These are phyloP conservation scores for Hylaeus volcanicus DNA, from an alignment of 1,140 invertebrate genomes.

Conservation along the genomic window DNA sequence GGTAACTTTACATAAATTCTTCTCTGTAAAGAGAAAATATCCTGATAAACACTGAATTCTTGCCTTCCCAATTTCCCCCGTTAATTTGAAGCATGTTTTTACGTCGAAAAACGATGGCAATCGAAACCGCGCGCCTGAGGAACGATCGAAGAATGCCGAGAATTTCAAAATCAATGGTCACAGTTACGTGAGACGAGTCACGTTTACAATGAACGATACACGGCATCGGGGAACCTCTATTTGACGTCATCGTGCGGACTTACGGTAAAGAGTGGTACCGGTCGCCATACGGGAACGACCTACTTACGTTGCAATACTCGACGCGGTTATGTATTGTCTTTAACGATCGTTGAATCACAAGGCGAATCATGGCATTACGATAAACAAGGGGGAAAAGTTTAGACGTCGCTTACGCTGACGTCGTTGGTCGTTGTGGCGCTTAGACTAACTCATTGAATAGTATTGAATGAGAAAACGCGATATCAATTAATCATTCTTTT, in stretches of 20 bases:
- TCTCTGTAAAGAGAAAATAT: too few species aligned
- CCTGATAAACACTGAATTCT: too few species aligned
- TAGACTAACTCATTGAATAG: too few species aligned
- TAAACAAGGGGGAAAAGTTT: neutral
- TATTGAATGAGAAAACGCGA: too few species aligned
- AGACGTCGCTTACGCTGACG: neutral
- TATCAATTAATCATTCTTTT: too few species aligned
- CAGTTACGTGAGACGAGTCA: slow-evolving; percentile 42
- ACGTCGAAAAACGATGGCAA: too few species aligned
- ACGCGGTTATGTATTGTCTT: neutral
- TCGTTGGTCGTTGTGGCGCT: too few species aligned
- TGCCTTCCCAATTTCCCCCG: too few species aligned
- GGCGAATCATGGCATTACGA: slow-evolving; percentile 16
- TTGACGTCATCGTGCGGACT: slow-evolving; percentile 33
- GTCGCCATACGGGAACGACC: slow-evolving; percentile 31
- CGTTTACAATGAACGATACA: neutral
- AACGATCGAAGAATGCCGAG: neutral
- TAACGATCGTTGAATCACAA: slow-evolving; percentile 37
- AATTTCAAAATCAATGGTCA: slow-evolving; percentile 10
- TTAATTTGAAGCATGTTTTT: neutral
- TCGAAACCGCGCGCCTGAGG: too few species aligned
- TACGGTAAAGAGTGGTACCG: slow-evolving; percentile 42
- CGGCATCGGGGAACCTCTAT: slow-evolving; percentile 10
- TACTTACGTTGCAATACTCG: slow-evolving; percentile 47
- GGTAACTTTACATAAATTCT: too few species aligned